phyloP scores from a whole-genome alignment of 2,888 invertebrate genomes.

The Epinotia nisella region DNA sequence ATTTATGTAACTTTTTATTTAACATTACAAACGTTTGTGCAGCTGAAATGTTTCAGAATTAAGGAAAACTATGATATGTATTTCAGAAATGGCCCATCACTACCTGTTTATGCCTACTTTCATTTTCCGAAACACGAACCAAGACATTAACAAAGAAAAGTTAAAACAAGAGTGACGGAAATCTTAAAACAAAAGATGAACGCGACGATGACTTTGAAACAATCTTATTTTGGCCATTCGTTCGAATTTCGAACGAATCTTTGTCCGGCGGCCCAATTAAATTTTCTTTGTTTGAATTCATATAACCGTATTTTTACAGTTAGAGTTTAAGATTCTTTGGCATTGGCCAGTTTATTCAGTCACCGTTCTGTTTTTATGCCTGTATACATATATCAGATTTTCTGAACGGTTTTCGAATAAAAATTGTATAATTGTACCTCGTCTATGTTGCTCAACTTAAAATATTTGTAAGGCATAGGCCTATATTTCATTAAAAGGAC shows the following conservation, averaged over 20 bases:
- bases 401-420: background rate
- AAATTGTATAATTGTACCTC: background rate
- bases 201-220: constrained; percentile 15
- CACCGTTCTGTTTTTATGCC: background rate
- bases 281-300: constrained; percentile 41
- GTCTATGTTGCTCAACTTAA: background rate
- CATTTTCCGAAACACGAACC: background rate
- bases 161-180: background rate
- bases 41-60: no score
- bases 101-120: no score
- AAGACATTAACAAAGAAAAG: constrained; percentile 1
- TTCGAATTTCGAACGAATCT: constrained; percentile 31
- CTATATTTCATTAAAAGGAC: no score
- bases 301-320: constrained; percentile 40
- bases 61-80: no score
- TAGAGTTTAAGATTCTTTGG: constrained; percentile 26
- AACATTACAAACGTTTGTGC: no score
- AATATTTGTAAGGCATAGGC: background rate
- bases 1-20: no score
- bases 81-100: no score
- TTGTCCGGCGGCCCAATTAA: constrained; percentile 40
- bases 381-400: constrained; percentile 1
- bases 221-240: constrained; percentile 29
- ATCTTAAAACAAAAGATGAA: constrained; percentile 28
- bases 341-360: constrained; percentile 20